phyloP scores from a whole-genome alignment of 1,140 invertebrate genomes.

The Trichonephila clavipes region DNA sequence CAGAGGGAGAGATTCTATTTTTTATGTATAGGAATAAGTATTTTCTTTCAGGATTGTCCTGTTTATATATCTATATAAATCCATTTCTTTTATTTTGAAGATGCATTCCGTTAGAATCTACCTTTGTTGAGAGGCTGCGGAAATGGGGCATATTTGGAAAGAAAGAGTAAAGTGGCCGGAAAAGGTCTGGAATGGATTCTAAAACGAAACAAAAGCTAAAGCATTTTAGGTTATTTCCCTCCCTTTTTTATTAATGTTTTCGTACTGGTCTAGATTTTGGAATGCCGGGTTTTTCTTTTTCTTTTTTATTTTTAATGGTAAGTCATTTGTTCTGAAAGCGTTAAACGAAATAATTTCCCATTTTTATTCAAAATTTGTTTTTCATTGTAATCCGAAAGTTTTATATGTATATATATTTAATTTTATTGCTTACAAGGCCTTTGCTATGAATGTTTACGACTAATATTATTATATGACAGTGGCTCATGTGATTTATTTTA shows the following conservation, averaged over 20 bases:
- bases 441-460: too few relatives aligned
- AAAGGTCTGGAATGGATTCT: conserved; percentile 54
- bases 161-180: conserved; percentile 18
- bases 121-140: conserved; percentile 61
- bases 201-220: conserved; percentile 59
- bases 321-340: too few relatives aligned
- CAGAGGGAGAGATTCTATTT: conserved; percentile 14
- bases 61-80: background rate
- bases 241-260: conserved; percentile 24
- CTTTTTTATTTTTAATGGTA: too few relatives aligned
- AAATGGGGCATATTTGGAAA: conserved; percentile 57
- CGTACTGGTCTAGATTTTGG: background rate
- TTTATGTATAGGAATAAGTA: conserved; percentile 35
- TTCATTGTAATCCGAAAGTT: too few relatives aligned
- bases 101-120: background rate
- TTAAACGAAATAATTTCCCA: too few relatives aligned
- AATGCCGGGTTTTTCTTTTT: too few relatives aligned
- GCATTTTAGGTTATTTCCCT: conserved; percentile 10
- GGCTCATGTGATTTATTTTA: too few relatives aligned
- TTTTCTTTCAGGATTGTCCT: conserved; percentile 38
- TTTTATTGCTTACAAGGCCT: too few relatives aligned
- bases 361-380: too few relatives aligned
- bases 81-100: conserved; percentile 21
- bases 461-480: too few relatives aligned
- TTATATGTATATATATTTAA: too few relatives aligned